Percentiles rank a stretch among this genome's conserved stretches.
Conservation (phyloP, 1,140 invertebrate species). For the Papilio glaucus region DNA sequence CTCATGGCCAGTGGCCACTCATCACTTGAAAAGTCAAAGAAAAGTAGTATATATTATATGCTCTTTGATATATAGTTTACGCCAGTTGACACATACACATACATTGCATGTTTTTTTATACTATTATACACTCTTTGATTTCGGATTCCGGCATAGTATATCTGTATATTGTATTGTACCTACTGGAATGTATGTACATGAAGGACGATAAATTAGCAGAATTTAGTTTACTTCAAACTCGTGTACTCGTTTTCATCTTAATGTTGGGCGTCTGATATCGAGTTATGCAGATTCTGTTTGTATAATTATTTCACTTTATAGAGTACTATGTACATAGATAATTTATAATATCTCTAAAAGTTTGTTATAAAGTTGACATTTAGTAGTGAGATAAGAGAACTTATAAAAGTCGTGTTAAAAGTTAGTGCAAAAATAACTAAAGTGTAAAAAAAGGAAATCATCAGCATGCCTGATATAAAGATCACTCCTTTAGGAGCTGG, state of each 20-base stretch:
- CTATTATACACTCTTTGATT: neutral
- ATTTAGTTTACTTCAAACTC: neutral
- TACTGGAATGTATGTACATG: slow-evolving; percentile 1
- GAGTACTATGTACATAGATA: neutral
- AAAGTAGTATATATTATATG: too few species aligned
- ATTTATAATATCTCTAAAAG: neutral
- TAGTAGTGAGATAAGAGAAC: neutral
- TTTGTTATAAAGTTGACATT: neutral
- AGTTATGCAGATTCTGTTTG: neutral
- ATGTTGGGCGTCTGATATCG: neutral
- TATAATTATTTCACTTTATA: neutral
- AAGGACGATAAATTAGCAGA: slow-evolving; percentile 2
- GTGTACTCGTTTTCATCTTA: neutral
- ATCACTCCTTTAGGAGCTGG: slow-evolving; percentile 96
- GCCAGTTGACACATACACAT: too few species aligned
- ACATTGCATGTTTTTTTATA: too few species aligned
- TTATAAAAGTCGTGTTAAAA: neutral
- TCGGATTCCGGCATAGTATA: too few species aligned
- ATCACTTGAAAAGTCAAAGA: too few species aligned
- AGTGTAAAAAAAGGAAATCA: slow-evolving; percentile 31
- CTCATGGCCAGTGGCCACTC: too few species aligned
- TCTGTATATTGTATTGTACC: slow-evolving; percentile 1
- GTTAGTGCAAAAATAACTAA: slow-evolving; percentile 38
- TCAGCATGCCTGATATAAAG: slow-evolving; percentile 93
- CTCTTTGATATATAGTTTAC: too few species aligned